Conservation (phyloP, 1,140 invertebrate genomes). For the Elymnias hypermnestra region DNA sequence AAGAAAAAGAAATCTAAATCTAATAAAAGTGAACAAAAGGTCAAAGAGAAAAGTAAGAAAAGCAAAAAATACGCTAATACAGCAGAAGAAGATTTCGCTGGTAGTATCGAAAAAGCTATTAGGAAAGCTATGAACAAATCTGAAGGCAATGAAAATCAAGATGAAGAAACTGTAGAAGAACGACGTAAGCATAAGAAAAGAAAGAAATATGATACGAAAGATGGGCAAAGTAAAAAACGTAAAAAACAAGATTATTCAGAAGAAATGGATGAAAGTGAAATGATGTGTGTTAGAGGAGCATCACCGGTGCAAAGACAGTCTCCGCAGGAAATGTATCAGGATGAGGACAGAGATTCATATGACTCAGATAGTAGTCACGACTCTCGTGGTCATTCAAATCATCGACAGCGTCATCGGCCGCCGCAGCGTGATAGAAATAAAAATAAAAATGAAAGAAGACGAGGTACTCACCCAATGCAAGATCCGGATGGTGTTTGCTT, state of each 20-base stretch:
- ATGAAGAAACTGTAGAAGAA: slow-evolving; percentile 72
- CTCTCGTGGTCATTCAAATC: slow-evolving; percentile 42
- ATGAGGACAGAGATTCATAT: slow-evolving; percentile 72
- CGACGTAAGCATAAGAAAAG: slow-evolving; percentile 71
- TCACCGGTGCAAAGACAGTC: slow-evolving; percentile 75
- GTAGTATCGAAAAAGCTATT: slow-evolving; percentile 85
- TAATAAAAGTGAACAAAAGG: slow-evolving; percentile 54
- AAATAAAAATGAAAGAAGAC: slow-evolving; percentile 58
- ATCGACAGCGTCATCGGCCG: slow-evolving; percentile 7
- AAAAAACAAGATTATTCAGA: slow-evolving; percentile 76
- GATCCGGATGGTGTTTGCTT: slow-evolving; percentile 84
- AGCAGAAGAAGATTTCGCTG: slow-evolving; percentile 84
- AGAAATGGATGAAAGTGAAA: slow-evolving; percentile 85
- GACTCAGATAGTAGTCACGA: slow-evolving; percentile 77
- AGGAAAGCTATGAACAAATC: slow-evolving; percentile 80
- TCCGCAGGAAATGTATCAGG: slow-evolving; percentile 36
- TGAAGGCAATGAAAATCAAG: slow-evolving; percentile 72
- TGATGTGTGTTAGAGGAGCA: slow-evolving; percentile 86
- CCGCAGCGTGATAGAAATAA: slow-evolving; percentile 66
- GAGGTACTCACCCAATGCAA: slow-evolving; percentile 73
- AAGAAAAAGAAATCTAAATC: slow-evolving; percentile 73
- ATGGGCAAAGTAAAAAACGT: slow-evolving; percentile 60
- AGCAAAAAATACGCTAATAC: slow-evolving; percentile 52
- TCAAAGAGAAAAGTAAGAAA: slow-evolving; percentile 64
- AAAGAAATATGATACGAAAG: slow-evolving; percentile 69